Percentiles rank a stretch among this genome's conserved stretches.
phyloP scores from a whole-genome alignment of 2,113 vertebrate species.

The Tetrax tetrax region DNA sequence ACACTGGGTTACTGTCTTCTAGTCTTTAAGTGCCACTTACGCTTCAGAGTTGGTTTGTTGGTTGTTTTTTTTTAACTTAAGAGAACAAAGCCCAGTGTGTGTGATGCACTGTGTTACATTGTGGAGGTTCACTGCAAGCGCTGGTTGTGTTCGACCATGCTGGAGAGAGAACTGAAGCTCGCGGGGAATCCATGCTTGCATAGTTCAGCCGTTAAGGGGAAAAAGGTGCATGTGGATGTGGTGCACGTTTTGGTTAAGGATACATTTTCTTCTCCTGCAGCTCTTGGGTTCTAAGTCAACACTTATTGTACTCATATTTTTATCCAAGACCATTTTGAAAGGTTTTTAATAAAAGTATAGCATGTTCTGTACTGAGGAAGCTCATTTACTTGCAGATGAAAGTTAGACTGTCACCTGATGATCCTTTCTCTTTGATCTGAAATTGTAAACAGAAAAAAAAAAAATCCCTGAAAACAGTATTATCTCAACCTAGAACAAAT shows the following conservation, averaged over 20 bases:
- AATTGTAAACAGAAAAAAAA: constrained; percentile 70
- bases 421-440: constrained; percentile 81
- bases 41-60: not conserved
- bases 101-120: not conserved
- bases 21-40: not conserved
- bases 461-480: constrained; percentile 67
- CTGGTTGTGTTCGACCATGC: not conserved
- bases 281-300: not conserved
- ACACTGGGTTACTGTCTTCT: not conserved
- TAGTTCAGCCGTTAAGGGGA: not conserved
- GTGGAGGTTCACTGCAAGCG: not conserved
- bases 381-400: constrained; percentile 77
- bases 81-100: not conserved
- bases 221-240: not conserved
- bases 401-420: constrained; percentile 77
- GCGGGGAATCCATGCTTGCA: not conserved
- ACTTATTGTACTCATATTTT: not conserved
- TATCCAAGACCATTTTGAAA: not conserved
- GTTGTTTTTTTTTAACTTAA: not conserved
- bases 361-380: constrained; percentile 40
- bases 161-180: not conserved
- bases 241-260: not conserved
- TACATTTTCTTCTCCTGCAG: not conserved
- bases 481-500: constrained; percentile 78
- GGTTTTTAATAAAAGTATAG: not conserved